Conservation (phyloP, 2,888 invertebrate genomes). For the Tetranychus truncatus region DNA sequence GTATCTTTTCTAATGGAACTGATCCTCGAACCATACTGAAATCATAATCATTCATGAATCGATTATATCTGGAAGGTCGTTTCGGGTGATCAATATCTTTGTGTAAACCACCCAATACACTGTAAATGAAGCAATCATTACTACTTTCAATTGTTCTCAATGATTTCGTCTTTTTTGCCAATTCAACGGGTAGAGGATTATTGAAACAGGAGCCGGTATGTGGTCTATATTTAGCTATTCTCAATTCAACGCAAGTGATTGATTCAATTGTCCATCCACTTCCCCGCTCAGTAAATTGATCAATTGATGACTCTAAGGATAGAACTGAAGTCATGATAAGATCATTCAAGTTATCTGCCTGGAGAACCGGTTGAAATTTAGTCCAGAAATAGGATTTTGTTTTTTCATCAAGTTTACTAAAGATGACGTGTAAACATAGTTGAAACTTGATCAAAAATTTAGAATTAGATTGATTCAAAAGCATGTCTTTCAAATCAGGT, state of each 20-base stretch:
- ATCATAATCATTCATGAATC: not conserved
- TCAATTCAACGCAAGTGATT: not conserved
- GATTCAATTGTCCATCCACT: not conserved
- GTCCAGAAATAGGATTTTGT: too few relatives aligned
- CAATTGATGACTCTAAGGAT: too few relatives aligned
- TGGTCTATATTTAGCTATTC: not conserved
- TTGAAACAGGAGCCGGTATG: not conserved
- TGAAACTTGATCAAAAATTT: too few relatives aligned
- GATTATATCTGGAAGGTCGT: not conserved
- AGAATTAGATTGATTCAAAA: too few relatives aligned
- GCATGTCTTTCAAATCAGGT: too few relatives aligned
- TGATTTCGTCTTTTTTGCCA: too few relatives aligned
- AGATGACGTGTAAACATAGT: too few relatives aligned
- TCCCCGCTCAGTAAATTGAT: too few relatives aligned
- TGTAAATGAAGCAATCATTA: not conserved
- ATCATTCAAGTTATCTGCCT: too few relatives aligned
- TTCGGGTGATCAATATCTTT: not conserved
- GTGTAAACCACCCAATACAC: not conserved
- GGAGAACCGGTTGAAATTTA: too few relatives aligned
- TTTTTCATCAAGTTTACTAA: too few relatives aligned
- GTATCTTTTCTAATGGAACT: not conserved
- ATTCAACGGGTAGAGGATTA: not conserved
- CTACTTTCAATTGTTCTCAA: not conserved
- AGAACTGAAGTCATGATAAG: too few relatives aligned
- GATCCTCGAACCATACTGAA: not conserved